Base-by-base conservation (phyloP, 2,888 invertebrate species). In the Platynereis dumerilii region DNA sequence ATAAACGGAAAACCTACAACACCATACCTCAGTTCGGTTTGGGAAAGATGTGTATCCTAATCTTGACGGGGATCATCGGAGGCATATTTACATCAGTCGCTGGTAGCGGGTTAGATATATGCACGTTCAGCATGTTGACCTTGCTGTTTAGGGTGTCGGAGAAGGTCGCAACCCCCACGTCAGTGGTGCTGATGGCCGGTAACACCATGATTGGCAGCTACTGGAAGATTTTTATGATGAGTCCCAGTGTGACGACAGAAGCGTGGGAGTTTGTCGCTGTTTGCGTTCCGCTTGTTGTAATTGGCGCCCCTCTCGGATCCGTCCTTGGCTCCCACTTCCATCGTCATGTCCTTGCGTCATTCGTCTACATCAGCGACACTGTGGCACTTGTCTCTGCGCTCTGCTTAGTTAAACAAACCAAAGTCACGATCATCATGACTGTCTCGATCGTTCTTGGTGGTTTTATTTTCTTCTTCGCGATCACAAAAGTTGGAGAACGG, bases 81-180 rank as follows among this genome's bases (percentile, higher is more conserved):
- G 78, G 78, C 20, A 61, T 80, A 5, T 76, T 79, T 27, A 76
- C 80, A 10, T 74, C 80, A 0, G 76, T 82, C 45, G 75, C 79
- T 20, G 80, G 61, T 20, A 24, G 39, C 2, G 80, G 80, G 17
- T 72, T 82, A 20, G 80, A 80, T 60, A 79, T 80, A 26, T 77
- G 78, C 54, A 72, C 72, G 15, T 79, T 79, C 60, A 74, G 78
- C n/a, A 65, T 76, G 12, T 65, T 71, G 1, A 72, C 71, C 1
- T 60, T 70, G 53, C 54, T 70, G 12, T 70, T 69, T 55, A 26
- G 72, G 7, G 68, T 72, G 12, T 45, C 66, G 10, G 72, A 72
- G 60, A 81, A 81, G 66, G 74, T 74, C 2, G 42, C 17, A 12
- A 42, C 42, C 42, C 42, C 42, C 17, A 42, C 42, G 10, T 42